Base-by-base conservation (phyloP, 2,797 vertebrate species). In the Poeciliopsis infans region DNA sequence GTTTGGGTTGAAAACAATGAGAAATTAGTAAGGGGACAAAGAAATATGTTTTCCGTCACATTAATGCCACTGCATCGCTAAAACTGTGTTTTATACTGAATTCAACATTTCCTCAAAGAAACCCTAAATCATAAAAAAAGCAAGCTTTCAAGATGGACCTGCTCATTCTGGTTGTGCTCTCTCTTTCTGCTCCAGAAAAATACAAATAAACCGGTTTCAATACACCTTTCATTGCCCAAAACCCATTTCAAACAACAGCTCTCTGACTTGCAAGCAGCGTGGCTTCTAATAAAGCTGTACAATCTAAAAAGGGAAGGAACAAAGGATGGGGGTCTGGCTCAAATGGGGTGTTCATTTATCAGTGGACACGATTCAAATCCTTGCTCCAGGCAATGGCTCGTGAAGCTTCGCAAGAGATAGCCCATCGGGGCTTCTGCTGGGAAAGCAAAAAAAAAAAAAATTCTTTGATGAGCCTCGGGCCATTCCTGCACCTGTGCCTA, bases 311-410 rank as follows among this genome's bases (percentile, higher is more conserved):
- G 72, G 73, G 74, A 79, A 57, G 81, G 82, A 90, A 91, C 86
- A 92, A 88, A 89, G 86, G 82, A 87, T 28, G 36, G 83, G 55
- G 74, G 88, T 83, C 80, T 83, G 83, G 85, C 83, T 82, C 41
- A 13, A 86, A 82, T 68, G 12, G 82, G 82, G 80, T 45, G 89
- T 85, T 93, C 90, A 94, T 94, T 94, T 95, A 94, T 94, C 93
- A 94, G 79, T 74, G 87, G 91, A 86, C 91, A 82, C 57, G 43
- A 93, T 93, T 91, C 83, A 90, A 93, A 94, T 91, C 90, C 84
- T 88, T 75, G 88, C 93, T 87, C 86, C 74, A 36, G 88, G 92
- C 90, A 83, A 89, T 82, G 78, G 88, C 86, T 87, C 71, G 45
- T 82, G 82, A 81, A 85, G 84, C 88, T 79, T 83, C 80, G n/a